Base-by-base conservation (phyloP, 2,888 invertebrate species). In the Drosophila multiciliata region DNA sequence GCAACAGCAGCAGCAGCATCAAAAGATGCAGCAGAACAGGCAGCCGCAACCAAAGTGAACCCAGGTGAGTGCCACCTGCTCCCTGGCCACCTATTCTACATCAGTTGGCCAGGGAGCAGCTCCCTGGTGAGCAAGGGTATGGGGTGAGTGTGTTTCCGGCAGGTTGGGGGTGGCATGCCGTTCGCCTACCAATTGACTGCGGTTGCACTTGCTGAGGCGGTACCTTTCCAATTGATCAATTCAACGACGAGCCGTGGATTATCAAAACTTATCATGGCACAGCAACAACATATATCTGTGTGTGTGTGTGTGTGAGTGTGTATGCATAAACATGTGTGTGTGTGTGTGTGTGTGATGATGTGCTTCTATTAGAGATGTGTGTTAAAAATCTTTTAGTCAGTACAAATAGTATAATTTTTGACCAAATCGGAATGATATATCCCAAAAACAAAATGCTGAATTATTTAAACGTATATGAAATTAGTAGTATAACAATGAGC, bases 171-270 rank as follows among this genome's bases (percentile, higher is more conserved):
- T 4, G 8, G 29, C 38, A 29, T 61, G 48, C 52, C 58, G 54
- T 64, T 58, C 60, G 80, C 80, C 78, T 70, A 73, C 58, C 82
- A 75, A 82, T 75, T 82, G 80, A 75, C 79, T 82, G 79, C 75
- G 80, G 68, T 62, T 71, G 82, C 71, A 66, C 55, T 75, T 50
- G 42, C 69, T 62, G 53, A 64, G 73, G 67, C 69, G 76, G 64
- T 57, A 70, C 68, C 80, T 80, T 82, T 82, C 76, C 81, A 82
- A 82, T 80, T 82, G 80, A 82, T 82, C 83, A 80, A 79, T 76
- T 76, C 82, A 77, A 71, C 68, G 76, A 70, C 83, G 76, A 82
- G 76, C 63, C 62, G 55, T 66, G 76, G 80, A 74, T 77, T 80
- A 80, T 77, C 81, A 77, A 70, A 80, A 77, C 81, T 73, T 54